Percentiles rank a stretch among this genome's conserved stretches.
These are phyloP conservation scores for Sialia sialis DNA, from an alignment of 2,113 vertebrate species.

Conservation along the genomic window DNA sequence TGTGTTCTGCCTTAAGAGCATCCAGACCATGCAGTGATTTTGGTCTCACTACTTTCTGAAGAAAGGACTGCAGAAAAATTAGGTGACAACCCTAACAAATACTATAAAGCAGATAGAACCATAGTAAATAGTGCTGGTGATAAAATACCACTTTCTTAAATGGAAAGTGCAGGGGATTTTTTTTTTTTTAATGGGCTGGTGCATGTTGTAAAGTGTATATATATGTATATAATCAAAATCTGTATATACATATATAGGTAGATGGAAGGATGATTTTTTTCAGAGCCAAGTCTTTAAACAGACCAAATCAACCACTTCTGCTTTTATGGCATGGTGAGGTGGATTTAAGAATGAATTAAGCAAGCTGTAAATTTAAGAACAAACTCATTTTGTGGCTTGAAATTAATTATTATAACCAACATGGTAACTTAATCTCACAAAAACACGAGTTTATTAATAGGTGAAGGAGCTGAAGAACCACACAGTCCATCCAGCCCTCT, in stretches of 20 bases:
- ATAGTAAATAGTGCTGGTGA: neutral
- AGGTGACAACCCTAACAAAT: neutral
- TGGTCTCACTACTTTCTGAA: neutral
- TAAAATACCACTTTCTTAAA: neutral
- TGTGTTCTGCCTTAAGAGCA: neutral
- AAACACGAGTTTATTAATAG: slow-evolving; percentile 62
- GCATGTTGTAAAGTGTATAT: neutral
- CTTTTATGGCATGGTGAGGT: neutral
- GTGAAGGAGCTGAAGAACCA: slow-evolving; percentile 58
- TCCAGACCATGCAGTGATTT: accelerated
- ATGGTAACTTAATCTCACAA: slow-evolving; percentile 74
- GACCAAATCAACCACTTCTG: neutral
- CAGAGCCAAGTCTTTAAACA: neutral
- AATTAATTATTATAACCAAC: slow-evolving; percentile 70
- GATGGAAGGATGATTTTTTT: neutral
- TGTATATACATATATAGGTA: neutral
- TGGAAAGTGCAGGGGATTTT: neutral
- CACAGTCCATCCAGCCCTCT: slow-evolving; percentile 32
- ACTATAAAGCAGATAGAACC: accelerated
- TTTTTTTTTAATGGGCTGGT: neutral
- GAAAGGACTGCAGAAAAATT: neutral
- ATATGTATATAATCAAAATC: neutral
- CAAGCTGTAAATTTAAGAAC: slow-evolving; percentile 44
- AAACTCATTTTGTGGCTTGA: slow-evolving; percentile 54
- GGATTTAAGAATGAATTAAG: slow-evolving; percentile 51